Conservation (phyloP, 2,888 invertebrate genomes). For the Corbicula japonica region DNA sequence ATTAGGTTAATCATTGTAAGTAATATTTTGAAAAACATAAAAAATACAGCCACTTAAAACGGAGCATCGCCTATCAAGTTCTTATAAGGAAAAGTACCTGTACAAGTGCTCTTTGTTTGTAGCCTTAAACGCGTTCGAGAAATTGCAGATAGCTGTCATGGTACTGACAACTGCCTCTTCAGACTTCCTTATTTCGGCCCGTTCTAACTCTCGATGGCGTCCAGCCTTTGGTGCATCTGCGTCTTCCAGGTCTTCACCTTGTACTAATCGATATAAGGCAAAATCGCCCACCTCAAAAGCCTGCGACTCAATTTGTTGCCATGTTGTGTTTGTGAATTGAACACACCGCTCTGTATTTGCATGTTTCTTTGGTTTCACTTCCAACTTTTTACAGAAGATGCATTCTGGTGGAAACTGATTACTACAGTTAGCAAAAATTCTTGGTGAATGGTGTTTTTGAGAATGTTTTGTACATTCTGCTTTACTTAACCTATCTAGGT, state of each 20-base stretch:
- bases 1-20: too few relatives aligned
- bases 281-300: neutral
- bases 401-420: conserved; percentile 1
- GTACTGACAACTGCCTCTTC: conserved; percentile 34
- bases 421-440: neutral
- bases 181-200: conserved; percentile 54
- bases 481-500: conserved; percentile 19
- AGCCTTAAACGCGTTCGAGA: conserved; percentile 56
- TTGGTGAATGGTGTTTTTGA: neutral
- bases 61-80: too few relatives aligned
- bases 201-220: conserved; percentile 61
- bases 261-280: neutral
- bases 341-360: neutral
- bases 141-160: conserved; percentile 50
- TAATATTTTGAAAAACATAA: too few relatives aligned
- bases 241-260: neutral
- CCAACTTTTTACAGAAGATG: neutral
- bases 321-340: neutral
- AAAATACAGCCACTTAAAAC: too few relatives aligned
- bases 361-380: too few relatives aligned
- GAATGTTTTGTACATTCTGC: neutral
- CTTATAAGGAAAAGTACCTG: too few relatives aligned
- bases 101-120: conserved; percentile 43
- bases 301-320: neutral
- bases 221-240: neutral